Percentiles rank a stretch among this genome's conserved stretches.
These are phyloP conservation scores for Arremon brunneinucha DNA, from an alignment of 2,797 vertebrate species.

Conservation along the genomic window DNA sequence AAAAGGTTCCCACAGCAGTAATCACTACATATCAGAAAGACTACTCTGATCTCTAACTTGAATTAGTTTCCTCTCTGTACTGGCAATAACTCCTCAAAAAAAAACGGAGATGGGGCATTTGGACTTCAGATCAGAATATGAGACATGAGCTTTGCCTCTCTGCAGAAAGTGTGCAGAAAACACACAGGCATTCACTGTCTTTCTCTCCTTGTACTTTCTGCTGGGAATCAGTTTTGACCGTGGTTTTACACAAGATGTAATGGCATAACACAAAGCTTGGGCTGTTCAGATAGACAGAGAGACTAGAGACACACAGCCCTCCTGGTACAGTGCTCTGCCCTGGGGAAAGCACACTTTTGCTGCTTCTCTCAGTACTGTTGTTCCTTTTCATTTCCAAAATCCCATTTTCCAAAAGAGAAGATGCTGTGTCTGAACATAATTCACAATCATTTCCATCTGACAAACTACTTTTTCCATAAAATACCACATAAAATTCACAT, in stretches of 20 bases:
- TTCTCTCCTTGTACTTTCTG: background rate
- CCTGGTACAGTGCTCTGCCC: background rate
- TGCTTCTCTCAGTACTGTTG: background rate
- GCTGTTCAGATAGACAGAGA: background rate
- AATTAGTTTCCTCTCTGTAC: background rate
- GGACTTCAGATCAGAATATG: background rate
- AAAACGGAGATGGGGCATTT: background rate
- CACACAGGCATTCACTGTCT: background rate
- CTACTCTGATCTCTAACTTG: background rate
- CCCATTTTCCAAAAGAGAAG: background rate
- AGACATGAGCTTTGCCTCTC: background rate
- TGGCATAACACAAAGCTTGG: background rate
- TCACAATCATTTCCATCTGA: background rate
- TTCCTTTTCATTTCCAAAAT: background rate
- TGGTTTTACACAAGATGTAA: background rate
- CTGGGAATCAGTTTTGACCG: background rate
- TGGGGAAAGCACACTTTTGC: background rate
- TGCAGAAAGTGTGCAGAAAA: background rate
- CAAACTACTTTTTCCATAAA: background rate
- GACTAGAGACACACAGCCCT: background rate
- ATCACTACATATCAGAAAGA: background rate
- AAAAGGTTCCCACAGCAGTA: background rate
- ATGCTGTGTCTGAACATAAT: background rate
- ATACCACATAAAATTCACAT: background rate
- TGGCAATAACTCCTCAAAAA: background rate